A percentile compares a stretch with the other conserved stretches of the same genome.
phyloP scores from a whole-genome alignment of 2,797 vertebrate species.

The Lepilemur ruficaudatus region DNA sequence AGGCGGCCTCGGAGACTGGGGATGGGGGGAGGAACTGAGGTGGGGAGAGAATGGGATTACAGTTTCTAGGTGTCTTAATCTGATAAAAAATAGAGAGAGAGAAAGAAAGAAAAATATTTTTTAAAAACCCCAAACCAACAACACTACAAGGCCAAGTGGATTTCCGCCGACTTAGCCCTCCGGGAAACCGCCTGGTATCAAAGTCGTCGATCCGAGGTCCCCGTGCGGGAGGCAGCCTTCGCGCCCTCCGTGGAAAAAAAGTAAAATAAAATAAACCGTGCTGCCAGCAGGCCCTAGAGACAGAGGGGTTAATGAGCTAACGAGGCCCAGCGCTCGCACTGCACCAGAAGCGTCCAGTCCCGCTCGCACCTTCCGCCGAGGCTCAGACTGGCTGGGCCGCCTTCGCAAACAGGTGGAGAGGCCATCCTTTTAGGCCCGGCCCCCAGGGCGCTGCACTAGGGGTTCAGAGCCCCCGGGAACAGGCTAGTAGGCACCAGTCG shows the following conservation, averaged over 20 bases:
- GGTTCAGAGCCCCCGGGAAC: neutral
- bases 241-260: neutral
- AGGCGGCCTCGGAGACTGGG: neutral
- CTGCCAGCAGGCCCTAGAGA: conserved; percentile 72
- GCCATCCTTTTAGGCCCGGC: conserved; percentile 64
- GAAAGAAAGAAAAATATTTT: neutral
- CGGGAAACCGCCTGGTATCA: conserved; percentile 11
- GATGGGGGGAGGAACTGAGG: neutral
- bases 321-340: conserved; percentile 85
- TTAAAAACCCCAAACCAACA: neutral
- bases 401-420: conserved; percentile 85
- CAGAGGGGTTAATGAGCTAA: conserved; percentile 89
- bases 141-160: conserved; percentile 26
- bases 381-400: conserved; percentile 87
- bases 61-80: conserved; percentile 5
- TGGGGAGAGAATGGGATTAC: neutral
- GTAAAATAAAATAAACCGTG: conserved; percentile 58
- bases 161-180: conserved; percentile 36
- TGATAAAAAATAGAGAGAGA: neutral
- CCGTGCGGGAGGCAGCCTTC: neutral
- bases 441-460: conserved; percentile 15
- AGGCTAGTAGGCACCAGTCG: neutral
- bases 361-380: conserved; percentile 73
- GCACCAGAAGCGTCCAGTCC: conserved; percentile 84
- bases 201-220: neutral